These are phyloP conservation scores for Lota lota DNA, from an alignment of 2,113 vertebrate genomes.

Conservation along the genomic window DNA sequence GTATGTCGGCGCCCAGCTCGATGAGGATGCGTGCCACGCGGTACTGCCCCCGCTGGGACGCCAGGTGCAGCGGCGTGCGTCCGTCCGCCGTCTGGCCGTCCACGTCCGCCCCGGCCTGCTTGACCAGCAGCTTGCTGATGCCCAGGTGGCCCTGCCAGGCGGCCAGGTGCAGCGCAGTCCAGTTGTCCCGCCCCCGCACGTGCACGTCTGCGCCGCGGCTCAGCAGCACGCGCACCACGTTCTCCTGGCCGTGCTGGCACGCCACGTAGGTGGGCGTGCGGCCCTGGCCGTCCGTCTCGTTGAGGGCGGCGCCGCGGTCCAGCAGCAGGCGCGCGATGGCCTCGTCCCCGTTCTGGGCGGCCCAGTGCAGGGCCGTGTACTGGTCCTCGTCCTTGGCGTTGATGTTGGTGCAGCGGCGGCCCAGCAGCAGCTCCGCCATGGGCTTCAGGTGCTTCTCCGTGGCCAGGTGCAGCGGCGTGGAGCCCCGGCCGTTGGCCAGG, in stretches of 20 bases:
- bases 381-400: slow-evolving; percentile 94
- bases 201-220: slow-evolving; percentile 80
- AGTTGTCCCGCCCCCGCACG: slow-evolving; percentile 83
- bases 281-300: slow-evolving; percentile 87
- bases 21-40: slow-evolving; percentile 89
- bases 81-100: slow-evolving; percentile 85
- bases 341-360: slow-evolving; percentile 90
- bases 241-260: slow-evolving; percentile 93
- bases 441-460: slow-evolving; percentile 81
- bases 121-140: slow-evolving; percentile 89
- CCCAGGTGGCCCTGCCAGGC: slow-evolving; percentile 94
- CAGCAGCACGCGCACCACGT: slow-evolving; percentile 84
- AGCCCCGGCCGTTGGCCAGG: slow-evolving; percentile 80
- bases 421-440: slow-evolving; percentile 85
- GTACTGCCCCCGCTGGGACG: slow-evolving; percentile 91
- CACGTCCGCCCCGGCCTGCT: slow-evolving; percentile 80
- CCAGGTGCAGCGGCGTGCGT: slow-evolving; percentile 88
- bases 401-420: slow-evolving; percentile 85
- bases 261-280: slow-evolving; percentile 90
- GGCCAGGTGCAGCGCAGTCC: slow-evolving; percentile 89
- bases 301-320: slow-evolving; percentile 79
- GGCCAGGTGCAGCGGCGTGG: slow-evolving; percentile 89
- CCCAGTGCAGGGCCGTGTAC: slow-evolving; percentile 93
- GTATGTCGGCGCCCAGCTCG: slow-evolving; percentile 79
- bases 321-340: slow-evolving; percentile 85